Evolutionary conservation across 2,113 vertebrate genomes (phyloP).

Genomic region (Odobenus rosmarus): DNA sequence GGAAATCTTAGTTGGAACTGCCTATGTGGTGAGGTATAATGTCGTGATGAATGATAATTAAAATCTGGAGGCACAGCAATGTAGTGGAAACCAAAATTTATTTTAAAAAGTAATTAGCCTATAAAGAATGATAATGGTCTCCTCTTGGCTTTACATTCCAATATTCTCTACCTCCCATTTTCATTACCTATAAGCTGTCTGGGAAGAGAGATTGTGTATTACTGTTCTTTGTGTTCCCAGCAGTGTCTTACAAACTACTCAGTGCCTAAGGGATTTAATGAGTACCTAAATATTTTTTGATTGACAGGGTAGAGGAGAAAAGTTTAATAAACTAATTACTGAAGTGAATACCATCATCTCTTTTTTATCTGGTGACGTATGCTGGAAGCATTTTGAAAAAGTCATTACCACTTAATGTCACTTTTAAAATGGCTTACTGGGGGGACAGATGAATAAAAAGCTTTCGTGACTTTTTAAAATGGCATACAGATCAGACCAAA

Average conservation of each 20-base stretch:
- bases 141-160: not conserved
- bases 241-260: not conserved
- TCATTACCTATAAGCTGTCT: not conserved
- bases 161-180: not conserved
- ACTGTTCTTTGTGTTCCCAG: not conserved
- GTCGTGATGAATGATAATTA: not conserved
- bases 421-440: not conserved
- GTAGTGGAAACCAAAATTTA: not conserved
- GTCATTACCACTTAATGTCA: constrained; percentile 30
- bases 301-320: not conserved
- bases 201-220: not conserved
- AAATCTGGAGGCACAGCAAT: not conserved
- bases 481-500: not conserved
- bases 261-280: not conserved
- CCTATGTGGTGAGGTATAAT: not conserved
- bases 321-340: constrained; percentile 32
- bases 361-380: not conserved
- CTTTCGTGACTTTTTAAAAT: constrained; percentile 18
- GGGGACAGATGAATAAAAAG: constrained; percentile 8
- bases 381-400: constrained; percentile 22
- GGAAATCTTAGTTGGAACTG: not conserved
- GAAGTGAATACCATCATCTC: constrained; percentile 20
- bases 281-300: not conserved
- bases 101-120: not conserved
- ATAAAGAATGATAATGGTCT: not conserved